Evolutionary conservation across 1,140 invertebrate genomes (phyloP), one percentile per base, ranked within the genome.

Genomic region (Latrodectus geometricus): DNA sequence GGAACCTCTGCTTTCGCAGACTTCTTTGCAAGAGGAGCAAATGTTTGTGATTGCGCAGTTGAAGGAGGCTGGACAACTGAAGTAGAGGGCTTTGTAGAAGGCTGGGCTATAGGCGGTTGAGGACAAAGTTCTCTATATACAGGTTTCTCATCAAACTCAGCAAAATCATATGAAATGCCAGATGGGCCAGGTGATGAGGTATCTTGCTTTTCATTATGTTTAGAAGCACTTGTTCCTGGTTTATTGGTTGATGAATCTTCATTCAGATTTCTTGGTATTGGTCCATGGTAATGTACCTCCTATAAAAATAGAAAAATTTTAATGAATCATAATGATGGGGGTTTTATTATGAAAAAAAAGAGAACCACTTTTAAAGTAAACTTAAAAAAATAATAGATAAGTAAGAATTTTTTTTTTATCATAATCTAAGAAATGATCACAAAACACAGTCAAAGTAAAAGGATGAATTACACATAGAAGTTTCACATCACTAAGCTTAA

Each of bases 191-290:
- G 74, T 20, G 66, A 78, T 61, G 54, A 61, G 8, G 66, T 17
- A n/a, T 72, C 83, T 61, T 84, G 61, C 56, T 76, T 75, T 5
- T 35, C 35, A 35, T 35, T 35, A 35, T 35, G 35, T 35, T 35
- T 35, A 21, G 21, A 21, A 23, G 69, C 14, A 3, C 21, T 65
- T 20, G 49, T 77, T 35, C 35, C 35, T 35, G 35, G 35, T 48
- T 69, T 76, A 35, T 17, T 69, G 14, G 65, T 72, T 35, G n/a
- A n/a, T n/a, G 74, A 56, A n/a, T 56, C 74, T 56, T 56, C 74
- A n/a, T 8, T 73, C 14, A 56, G 14, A 20, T 23, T 49, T 73
- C 15, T 11, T 49, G 68, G 21, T 11, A 15, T 69, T 23, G n/a
- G 20, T 48, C 70, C 14, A 73, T 35, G 70, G 48, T 61, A 61